Conservation (phyloP, 2,113 vertebrate species). For the Motacilla alba region DNA sequence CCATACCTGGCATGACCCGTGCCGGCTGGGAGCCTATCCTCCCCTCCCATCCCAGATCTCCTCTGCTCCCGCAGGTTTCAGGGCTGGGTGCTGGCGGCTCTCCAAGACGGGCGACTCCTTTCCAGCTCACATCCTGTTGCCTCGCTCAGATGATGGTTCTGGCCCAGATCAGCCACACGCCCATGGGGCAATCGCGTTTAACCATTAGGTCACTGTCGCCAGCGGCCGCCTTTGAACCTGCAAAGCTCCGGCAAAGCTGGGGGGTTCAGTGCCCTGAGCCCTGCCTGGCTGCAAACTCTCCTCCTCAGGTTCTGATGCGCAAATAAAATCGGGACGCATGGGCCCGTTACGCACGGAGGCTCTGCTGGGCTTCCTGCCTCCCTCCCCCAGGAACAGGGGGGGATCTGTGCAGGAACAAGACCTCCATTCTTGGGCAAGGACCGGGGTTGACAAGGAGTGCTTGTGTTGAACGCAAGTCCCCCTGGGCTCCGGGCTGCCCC, state of each 20-base stretch:
- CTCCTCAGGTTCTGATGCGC: background rate
- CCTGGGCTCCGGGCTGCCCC: background rate
- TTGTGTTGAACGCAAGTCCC: background rate
- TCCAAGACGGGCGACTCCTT: background rate
- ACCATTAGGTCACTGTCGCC: background rate
- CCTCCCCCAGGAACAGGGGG: background rate
- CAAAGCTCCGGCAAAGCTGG: background rate
- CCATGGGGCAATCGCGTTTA: background rate
- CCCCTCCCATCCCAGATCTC: background rate
- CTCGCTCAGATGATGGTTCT: background rate
- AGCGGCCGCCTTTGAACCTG: background rate
- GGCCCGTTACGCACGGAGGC: background rate
- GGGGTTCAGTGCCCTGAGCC: background rate
- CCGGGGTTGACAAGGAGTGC: background rate
- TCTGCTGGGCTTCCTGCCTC: background rate
- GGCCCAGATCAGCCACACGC: background rate
- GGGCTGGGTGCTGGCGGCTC: background rate
- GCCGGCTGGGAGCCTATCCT: background rate
- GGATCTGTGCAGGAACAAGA: background rate
- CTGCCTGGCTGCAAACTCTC: background rate
- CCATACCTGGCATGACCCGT: background rate
- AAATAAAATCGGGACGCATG: background rate
- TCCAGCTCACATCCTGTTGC: constrained; percentile 60
- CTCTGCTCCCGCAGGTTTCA: constrained; percentile 20
- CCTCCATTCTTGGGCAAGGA: background rate